Percentiles rank a stretch among this genome's conserved stretches.
These are phyloP conservation scores for Tyrophagus putrescentiae DNA, from an alignment of 1,140 invertebrate species.

Conservation along the genomic window DNA sequence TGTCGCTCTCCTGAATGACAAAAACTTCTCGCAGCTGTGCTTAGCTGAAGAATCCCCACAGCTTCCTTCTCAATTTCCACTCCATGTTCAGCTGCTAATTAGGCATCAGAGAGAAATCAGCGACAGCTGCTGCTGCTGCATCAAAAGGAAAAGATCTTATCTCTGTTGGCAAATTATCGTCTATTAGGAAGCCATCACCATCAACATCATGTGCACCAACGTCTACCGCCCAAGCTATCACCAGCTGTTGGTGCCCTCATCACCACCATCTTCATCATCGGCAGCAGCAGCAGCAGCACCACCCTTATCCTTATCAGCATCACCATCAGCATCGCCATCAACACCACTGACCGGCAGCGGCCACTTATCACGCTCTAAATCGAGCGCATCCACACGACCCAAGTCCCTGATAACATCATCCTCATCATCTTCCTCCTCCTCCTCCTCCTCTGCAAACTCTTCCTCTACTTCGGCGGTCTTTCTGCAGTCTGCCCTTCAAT, in stretches of 20 bases:
- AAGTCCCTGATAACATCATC: background rate
- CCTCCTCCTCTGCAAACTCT: background rate
- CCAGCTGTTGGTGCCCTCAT: background rate
- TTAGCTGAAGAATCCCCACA: too few species aligned
- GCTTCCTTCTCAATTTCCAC: too few species aligned
- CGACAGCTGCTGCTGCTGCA: too few species aligned
- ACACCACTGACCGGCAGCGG: too few species aligned
- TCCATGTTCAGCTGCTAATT: too few species aligned
- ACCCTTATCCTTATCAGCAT: too few species aligned
- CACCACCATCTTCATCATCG: background rate
- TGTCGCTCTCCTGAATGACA: too few species aligned
- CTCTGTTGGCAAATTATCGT: too few species aligned
- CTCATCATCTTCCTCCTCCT: background rate
- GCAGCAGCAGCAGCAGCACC: background rate
- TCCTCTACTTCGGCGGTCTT: background rate
- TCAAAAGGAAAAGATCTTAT: too few species aligned
- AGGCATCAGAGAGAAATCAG: too few species aligned
- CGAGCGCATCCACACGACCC: background rate
- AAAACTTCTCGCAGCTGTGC: too few species aligned
- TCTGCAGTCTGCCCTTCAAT: slow-evolving; percentile 2
- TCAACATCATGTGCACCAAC: slow-evolving; percentile 12
- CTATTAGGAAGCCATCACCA: too few species aligned
- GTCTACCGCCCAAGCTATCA: background rate
- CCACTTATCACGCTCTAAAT: slow-evolving; percentile 1
- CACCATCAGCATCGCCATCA: background rate